Evolutionary conservation across 1,140 invertebrate species (phyloP).

Genomic region (Sitobion miscanthi): DNA sequence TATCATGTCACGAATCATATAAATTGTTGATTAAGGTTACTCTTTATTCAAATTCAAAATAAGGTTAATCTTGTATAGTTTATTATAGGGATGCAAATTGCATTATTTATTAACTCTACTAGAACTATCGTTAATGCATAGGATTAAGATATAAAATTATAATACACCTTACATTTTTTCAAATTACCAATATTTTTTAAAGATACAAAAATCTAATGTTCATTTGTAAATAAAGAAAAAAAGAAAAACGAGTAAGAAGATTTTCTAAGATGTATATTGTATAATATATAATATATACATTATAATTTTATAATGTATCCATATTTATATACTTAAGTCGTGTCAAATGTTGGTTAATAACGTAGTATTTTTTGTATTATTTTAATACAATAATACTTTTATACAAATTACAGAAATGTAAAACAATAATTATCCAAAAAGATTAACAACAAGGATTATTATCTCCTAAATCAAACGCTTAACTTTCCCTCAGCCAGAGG

Average conservation of each 20-base stretch:
- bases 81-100: not conserved
- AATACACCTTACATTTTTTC: not conserved
- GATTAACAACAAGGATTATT: not conserved
- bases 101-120: not conserved
- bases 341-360: not conserved
- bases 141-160: not conserved
- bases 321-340: no score
- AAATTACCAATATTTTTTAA: not conserved
- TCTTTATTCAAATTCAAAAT: not conserved
- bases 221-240: not conserved
- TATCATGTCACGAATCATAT: not conserved
- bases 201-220: not conserved
- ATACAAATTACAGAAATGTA: not conserved
- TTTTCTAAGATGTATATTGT: no score
- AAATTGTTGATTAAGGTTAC: not conserved
- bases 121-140: not conserved
- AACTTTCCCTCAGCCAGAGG: constrained; percentile 47
- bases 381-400: not conserved
- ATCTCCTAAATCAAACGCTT: constrained; percentile 31
- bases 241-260: no score
- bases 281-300: not conserved
- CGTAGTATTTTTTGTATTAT: not conserved
- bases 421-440: not conserved
- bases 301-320: not conserved
- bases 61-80: not conserved